These are phyloP conservation scores for Caenorhabditis macrosperma DNA, from an alignment of 2,888 invertebrate species.

Conservation along the genomic window DNA sequence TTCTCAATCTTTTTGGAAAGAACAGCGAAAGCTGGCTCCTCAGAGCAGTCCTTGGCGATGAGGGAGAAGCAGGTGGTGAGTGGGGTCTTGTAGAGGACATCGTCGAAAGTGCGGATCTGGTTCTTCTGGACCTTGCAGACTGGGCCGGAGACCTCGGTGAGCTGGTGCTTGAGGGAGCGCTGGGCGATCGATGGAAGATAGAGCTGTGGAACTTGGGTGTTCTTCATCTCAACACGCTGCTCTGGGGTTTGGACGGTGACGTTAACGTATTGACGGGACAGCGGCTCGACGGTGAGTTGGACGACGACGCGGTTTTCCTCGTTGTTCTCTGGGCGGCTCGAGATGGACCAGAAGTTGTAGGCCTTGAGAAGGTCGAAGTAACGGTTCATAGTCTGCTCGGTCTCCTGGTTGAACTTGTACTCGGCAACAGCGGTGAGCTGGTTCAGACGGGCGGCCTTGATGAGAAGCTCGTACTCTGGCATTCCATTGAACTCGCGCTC, in stretches of 20 bases:
- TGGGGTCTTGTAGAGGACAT: constrained; percentile 73
- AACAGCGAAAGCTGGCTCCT: constrained; percentile 80
- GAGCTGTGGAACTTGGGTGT: constrained; percentile 61
- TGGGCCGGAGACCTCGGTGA: constrained; percentile 48
- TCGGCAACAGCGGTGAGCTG: constrained; percentile 67
- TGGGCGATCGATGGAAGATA: constrained; percentile 54
- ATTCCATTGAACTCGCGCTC: constrained; percentile 50
- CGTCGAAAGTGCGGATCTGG: constrained; percentile 78
- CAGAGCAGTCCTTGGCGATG: constrained; percentile 81
- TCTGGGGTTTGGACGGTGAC: constrained; percentile 72
- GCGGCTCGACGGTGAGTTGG: constrained; percentile 74
- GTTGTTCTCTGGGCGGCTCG: constrained; percentile 36
- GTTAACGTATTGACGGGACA: constrained; percentile 71
- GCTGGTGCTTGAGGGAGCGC: constrained; percentile 42
- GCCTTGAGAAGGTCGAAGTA: constrained; percentile 70
- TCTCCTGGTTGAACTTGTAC: constrained; percentile 65
- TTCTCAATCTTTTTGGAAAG: constrained; percentile 77
- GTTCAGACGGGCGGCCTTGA: constrained; percentile 63
- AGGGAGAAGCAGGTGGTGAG: constrained; percentile 80
- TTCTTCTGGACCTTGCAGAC: constrained; percentile 63
- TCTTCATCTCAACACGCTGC: constrained; percentile 62
- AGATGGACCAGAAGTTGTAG: constrained; percentile 66
- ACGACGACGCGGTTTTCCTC: constrained; percentile 60
- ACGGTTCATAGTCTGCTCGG: constrained; percentile 58
- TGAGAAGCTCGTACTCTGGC: constrained; percentile 58